Percentiles rank a stretch among this genome's conserved stretches.
Evolutionary conservation across 2,888 invertebrate genomes (phyloP).

Genomic region (Entomobrya proxima): DNA sequence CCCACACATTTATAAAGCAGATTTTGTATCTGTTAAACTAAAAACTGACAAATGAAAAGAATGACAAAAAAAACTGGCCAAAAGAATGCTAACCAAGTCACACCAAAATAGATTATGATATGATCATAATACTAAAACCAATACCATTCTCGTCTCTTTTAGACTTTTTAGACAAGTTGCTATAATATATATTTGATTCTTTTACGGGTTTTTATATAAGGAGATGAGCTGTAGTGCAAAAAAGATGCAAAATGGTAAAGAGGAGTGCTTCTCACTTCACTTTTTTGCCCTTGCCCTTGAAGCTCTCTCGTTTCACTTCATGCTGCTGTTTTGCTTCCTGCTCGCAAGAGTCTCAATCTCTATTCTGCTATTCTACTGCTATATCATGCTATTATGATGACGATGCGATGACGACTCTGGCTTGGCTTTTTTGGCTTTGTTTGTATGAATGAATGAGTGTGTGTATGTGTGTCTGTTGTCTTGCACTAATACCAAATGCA

Average conservation of each 20-base stretch:
- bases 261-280: constrained; percentile 43
- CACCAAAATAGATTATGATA: no score
- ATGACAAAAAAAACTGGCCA: no score
- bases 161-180: constrained; percentile 6
- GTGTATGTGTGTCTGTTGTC: neutral
- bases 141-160: no score
- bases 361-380: neutral
- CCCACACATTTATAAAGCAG: neutral
- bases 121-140: no score
- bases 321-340: constrained; percentile 65
- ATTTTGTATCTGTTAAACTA: neutral
- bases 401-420: neutral
- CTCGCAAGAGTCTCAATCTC: constrained; percentile 58
- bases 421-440: neutral
- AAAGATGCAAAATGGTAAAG: neutral
- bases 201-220: no score
- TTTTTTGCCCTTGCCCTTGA: constrained; percentile 69
- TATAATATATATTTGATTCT: neutral
- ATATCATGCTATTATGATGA: neutral
- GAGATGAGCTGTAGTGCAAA: constrained; percentile 2
- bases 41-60: neutral
- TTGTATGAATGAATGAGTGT: neutral
- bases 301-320: constrained; percentile 65
- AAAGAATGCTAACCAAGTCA: no score
- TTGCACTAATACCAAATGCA: neutral